Percentiles rank a stretch among this genome's conserved stretches.
phyloP scores from a whole-genome alignment of 1,140 invertebrate genomes.

The Eupristina koningsbergeri region DNA sequence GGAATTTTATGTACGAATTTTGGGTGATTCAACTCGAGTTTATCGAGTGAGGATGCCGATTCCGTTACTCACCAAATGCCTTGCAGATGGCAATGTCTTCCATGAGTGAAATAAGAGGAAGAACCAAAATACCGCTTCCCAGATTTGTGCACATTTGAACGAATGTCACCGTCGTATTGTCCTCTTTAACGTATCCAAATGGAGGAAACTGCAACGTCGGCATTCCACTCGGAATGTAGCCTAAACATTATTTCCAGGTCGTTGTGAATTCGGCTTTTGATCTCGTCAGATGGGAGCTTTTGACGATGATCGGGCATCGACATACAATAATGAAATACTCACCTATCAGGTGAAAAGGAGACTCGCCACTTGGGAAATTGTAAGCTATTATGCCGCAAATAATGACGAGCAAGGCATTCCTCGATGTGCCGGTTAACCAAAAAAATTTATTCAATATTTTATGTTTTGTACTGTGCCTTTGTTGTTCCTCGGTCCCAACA shows the following conservation, averaged over 20 bases:
- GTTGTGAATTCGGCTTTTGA: not conserved
- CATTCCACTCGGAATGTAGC: constrained; percentile 76
- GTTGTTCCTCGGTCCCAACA: constrained; percentile 74
- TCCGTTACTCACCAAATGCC: constrained; percentile 78
- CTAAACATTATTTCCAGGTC: not conserved
- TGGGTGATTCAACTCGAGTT: no score
- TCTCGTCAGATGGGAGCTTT: not conserved
- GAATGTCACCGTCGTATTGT: constrained; percentile 76
- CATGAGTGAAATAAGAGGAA: constrained; percentile 85
- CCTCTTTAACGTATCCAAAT: constrained; percentile 75
- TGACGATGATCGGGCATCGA: no score
- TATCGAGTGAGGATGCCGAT: no score
- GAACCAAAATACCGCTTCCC: constrained; percentile 84
- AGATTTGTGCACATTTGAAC: constrained; percentile 81
- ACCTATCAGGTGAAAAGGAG: constrained; percentile 73
- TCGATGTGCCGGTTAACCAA: constrained; percentile 79
- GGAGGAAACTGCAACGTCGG: constrained; percentile 78
- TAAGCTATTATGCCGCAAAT: constrained; percentile 78
- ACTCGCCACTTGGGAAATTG: constrained; percentile 51
- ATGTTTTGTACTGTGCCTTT: constrained; percentile 70
- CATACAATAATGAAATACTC: constrained; percentile 48
- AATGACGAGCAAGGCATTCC: constrained; percentile 86
- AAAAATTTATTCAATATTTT: constrained; percentile 70
- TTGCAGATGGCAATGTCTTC: constrained; percentile 90
- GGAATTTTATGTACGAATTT: no score